A percentile compares a stretch with the other conserved stretches of the same genome.
phyloP scores from a whole-genome alignment of 2,113 vertebrate genomes.

The Zosterops borbonicus region DNA sequence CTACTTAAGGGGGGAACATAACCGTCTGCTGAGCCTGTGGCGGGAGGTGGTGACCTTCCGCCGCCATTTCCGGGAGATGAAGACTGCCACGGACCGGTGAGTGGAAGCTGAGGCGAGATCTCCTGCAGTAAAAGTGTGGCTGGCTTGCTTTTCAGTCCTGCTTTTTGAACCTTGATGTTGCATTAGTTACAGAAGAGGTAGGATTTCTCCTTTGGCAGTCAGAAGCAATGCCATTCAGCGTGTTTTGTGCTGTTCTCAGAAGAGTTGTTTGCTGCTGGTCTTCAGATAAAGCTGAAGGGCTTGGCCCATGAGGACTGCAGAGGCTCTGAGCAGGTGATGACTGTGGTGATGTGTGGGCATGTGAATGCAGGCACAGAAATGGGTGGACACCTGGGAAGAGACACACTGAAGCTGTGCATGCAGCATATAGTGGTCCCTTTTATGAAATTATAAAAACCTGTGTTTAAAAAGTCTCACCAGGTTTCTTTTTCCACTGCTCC shows the following conservation, averaged over 20 bases:
- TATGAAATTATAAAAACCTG: background rate
- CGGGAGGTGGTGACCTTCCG: conserved; percentile 81
- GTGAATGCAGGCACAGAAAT: background rate
- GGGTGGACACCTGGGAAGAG: background rate
- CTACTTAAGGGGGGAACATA: conserved; percentile 73
- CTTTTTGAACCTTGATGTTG: background rate
- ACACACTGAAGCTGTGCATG: background rate
- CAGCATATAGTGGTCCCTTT: background rate
- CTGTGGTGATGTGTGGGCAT: background rate
- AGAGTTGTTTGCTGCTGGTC: background rate
- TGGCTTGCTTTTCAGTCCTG: background rate
- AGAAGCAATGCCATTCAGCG: background rate
- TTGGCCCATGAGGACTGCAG: background rate
- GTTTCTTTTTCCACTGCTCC: background rate
- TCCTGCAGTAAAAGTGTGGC: background rate
- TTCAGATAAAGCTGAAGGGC: background rate
- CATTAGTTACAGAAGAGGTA: background rate
- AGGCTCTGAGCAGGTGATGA: background rate
- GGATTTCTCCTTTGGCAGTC: background rate
- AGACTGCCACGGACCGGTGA: conserved; percentile 88
- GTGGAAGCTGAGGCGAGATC: background rate
- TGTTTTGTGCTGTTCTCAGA: background rate
- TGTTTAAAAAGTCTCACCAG: background rate
- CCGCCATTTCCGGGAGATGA: conserved; percentile 81
- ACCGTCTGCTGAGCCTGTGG: conserved; percentile 80